phyloP scores from a whole-genome alignment of 2,888 invertebrate species.

The Germaria angustata region DNA sequence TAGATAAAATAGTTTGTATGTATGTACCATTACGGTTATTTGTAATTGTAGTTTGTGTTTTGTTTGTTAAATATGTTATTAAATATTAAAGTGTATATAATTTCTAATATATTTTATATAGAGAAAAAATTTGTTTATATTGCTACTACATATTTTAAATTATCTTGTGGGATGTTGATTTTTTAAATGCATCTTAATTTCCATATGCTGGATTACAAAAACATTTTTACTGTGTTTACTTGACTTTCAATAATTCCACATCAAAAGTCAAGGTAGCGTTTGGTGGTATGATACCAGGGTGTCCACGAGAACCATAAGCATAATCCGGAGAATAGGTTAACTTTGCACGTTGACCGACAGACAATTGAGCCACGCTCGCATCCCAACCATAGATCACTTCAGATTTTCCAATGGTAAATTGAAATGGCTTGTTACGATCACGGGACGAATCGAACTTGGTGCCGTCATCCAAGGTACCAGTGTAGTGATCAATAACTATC shows the following conservation, averaged over 20 bases:
- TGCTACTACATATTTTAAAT: slow-evolving; percentile 39
- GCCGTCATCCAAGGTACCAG: slow-evolving; percentile 94
- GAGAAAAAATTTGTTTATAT: slow-evolving; percentile 1
- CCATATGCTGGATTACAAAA: slow-evolving; percentile 14
- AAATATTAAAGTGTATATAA: slow-evolving; percentile 41
- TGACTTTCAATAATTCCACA: slow-evolving; percentile 95
- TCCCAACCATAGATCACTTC: slow-evolving; percentile 97
- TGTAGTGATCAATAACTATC: slow-evolving; percentile 97
- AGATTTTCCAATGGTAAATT: slow-evolving; percentile 96
- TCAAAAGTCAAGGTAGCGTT: slow-evolving; percentile 97
- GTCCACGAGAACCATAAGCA: slow-evolving; percentile 96
- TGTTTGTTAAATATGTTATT: slow-evolving; percentile 8
- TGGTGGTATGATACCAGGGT: slow-evolving; percentile 96
- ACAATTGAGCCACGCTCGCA: slow-evolving; percentile 95
- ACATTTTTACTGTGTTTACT: slow-evolving; percentile 81
- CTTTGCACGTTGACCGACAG: slow-evolving; percentile 95
- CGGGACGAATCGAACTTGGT: slow-evolving; percentile 97
- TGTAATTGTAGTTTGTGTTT: slow-evolving; percentile 33
- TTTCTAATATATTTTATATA: slow-evolving; percentile 19
- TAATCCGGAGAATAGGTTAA: slow-evolving; percentile 96
- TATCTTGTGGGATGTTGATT: slow-evolving; percentile 54
- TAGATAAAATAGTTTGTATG: slow-evolving; percentile 45
- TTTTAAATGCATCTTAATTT: slow-evolving; percentile 52
- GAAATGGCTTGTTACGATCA: slow-evolving; percentile 96
- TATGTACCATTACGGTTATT: no score